A percentile compares a stretch with the other conserved stretches of the same genome.
Evolutionary conservation across 2,888 invertebrate genomes (phyloP).

Genomic region (Metacarcinus magister): DNA sequence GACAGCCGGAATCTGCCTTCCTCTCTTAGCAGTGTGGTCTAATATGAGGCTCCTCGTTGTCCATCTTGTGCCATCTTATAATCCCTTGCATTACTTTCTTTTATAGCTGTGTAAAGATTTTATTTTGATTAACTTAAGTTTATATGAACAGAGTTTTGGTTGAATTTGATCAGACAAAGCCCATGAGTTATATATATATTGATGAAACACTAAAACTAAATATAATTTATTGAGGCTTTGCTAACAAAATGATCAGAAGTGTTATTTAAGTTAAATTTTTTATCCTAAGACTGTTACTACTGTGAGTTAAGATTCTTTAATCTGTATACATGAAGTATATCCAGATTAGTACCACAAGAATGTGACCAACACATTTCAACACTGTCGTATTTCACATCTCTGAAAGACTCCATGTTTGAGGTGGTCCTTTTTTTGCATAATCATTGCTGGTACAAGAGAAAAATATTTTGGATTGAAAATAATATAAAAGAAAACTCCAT

Average conservation of each 20-base stretch:
- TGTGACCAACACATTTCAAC: background rate
- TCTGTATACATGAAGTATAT: background rate
- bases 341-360: slow-evolving; percentile 5
- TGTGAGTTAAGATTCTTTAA: background rate
- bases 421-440: slow-evolving; percentile 22
- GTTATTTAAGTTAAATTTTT: background rate
- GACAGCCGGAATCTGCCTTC: slow-evolving; percentile 73
- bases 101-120: background rate
- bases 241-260: background rate
- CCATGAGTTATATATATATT: background rate
- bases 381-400: background rate
- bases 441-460: background rate
- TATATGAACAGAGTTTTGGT: background rate
- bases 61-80: background rate
- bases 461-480: background rate
- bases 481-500: slow-evolving; percentile 27
- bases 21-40: slow-evolving; percentile 36
- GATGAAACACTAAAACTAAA: background rate
- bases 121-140: background rate
- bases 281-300: background rate
- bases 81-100: background rate
- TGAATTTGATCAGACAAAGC: background rate
- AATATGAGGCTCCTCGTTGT: background rate
- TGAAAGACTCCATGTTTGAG: background rate
- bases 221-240: background rate